Percentiles rank a stretch among this genome's conserved stretches.
phyloP scores from a whole-genome alignment of 2,113 vertebrate species.

The Triplophysa rosa region DNA sequence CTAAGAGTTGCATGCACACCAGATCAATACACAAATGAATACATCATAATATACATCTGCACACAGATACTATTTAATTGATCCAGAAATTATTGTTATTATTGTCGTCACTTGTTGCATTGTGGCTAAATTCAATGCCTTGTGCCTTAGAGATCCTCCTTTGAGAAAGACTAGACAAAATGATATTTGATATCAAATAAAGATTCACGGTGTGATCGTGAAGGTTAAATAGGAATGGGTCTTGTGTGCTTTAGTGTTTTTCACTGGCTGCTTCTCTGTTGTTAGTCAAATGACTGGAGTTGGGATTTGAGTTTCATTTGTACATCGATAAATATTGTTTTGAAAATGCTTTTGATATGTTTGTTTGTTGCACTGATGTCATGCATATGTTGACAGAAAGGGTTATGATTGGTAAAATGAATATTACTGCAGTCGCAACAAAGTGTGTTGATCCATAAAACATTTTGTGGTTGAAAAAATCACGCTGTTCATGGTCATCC shows the following conservation, averaged over 20 bases:
- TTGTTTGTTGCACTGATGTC: neutral
- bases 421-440: neutral
- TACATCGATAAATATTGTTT: neutral
- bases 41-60: neutral
- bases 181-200: constrained; percentile 1
- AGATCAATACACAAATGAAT: constrained; percentile 9
- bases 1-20: constrained; percentile 42
- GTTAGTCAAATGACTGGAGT: neutral
- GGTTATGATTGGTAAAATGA: neutral
- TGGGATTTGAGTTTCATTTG: neutral
- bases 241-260: neutral
- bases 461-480: neutral
- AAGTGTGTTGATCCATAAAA: constrained; percentile 12
- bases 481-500: neutral
- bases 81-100: neutral
- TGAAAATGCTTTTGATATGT: too few relatives aligned
- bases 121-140: neutral
- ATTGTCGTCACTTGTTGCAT: neutral
- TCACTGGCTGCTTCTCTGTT: neutral
- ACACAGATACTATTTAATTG: constrained; percentile 6
- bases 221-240: neutral
- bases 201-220: neutral
- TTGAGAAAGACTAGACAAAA: neutral
- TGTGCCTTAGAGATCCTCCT: neutral
- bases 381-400: neutral